Percentiles rank a stretch among this genome's conserved stretches.
Evolutionary conservation across 37 sponge, comb jelly and placozoan species (phyloP).

Genomic region (Tethya wilhelma): DNA sequence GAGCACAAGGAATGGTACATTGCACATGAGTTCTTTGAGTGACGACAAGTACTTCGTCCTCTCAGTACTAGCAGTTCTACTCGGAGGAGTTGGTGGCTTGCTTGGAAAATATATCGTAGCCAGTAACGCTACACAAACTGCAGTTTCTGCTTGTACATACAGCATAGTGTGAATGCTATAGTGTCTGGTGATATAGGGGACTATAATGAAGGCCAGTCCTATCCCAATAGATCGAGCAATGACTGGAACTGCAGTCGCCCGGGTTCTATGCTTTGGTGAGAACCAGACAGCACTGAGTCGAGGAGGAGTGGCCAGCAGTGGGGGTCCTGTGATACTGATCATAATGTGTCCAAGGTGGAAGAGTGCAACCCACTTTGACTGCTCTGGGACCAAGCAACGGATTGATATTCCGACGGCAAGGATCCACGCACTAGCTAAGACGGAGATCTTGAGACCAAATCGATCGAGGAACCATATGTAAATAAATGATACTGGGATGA

Average conservation of each 20-base stretch:
- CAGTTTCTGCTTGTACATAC: constrained; percentile 31
- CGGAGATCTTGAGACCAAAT: constrained; percentile 28
- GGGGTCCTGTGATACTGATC: constrained; percentile 34
- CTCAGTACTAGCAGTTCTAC: constrained; percentile 21
- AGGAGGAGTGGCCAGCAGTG: constrained; percentile 28
- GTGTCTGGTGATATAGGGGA: constrained; percentile 31
- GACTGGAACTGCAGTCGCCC: constrained; percentile 43
- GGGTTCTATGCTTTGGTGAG: constrained; percentile 34
- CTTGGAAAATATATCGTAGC: constrained; percentile 48
- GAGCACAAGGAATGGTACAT: constrained; percentile 1
- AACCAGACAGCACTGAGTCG: constrained; percentile 53
- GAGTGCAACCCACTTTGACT: constrained; percentile 21
- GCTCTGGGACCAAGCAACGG: constrained; percentile 33
- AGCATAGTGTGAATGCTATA: constrained; percentile 56
- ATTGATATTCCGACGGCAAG: constrained; percentile 30
- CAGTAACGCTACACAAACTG: constrained; percentile 22
- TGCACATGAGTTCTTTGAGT: constrained; percentile 13
- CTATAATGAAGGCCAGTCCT: constrained; percentile 25
- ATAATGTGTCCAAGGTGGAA: constrained; percentile 52
- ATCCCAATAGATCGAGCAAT: constrained; percentile 19
- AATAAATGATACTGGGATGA: constrained; percentile 17
- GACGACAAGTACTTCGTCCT: constrained; percentile 9
- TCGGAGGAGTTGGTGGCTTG: constrained; percentile 47
- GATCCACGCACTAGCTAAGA: constrained; percentile 21
- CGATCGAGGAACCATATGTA: constrained; percentile 43